Evolutionary conservation across 2,797 vertebrate species (phyloP).

Genomic region (Enteromius fasciolatus): DNA sequence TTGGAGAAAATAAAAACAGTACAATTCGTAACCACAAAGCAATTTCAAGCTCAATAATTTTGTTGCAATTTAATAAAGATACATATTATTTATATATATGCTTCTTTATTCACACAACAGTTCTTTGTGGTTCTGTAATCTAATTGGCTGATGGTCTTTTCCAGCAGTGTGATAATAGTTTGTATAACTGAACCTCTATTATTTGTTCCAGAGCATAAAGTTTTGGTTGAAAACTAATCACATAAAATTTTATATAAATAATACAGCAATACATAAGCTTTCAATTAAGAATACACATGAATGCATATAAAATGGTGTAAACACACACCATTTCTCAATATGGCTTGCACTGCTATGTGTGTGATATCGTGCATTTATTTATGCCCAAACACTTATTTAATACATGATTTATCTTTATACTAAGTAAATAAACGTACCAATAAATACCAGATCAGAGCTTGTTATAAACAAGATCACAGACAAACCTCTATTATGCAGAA

Average conservation of each 20-base stretch:
- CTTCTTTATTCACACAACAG: neutral
- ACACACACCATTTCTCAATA: neutral
- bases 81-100: too few species aligned
- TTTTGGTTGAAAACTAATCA: too few species aligned
- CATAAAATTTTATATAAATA: too few species aligned
- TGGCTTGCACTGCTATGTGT: neutral
- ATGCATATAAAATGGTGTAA: too few species aligned
- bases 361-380: neutral
- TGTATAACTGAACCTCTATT: neutral
- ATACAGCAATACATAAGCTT: too few species aligned
- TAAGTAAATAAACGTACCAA: neutral
- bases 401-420: neutral
- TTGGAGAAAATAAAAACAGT: neutral
- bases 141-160: neutral
- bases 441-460: neutral
- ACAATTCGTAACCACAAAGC: neutral
- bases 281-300: too few species aligned
- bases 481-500: neutral
- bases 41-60: neutral
- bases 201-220: too few species aligned
- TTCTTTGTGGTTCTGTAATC: neutral
- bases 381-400: neutral
- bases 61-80: too few species aligned
- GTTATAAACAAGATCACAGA: neutral
- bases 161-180: neutral